phyloP scores from a whole-genome alignment of 2,888 invertebrate species.

The Tuberolachnus salignus region DNA sequence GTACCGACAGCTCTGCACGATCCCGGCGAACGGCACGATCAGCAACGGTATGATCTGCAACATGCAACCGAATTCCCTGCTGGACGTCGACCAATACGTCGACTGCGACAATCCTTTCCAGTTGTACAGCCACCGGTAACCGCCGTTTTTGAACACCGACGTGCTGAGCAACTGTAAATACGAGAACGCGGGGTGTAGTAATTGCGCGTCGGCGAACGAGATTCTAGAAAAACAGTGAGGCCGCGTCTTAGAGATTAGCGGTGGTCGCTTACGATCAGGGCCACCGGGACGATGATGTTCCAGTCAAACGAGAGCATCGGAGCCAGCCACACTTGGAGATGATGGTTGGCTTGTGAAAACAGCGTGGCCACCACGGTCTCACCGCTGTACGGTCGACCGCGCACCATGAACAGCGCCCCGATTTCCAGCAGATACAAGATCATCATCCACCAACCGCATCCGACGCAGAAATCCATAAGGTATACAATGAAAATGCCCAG shows the following conservation, averaged over 20 bases:
- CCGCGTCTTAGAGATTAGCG: neutral
- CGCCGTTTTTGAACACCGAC: slow-evolving; percentile 74
- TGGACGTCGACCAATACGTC: slow-evolving; percentile 82
- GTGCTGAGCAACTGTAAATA: slow-evolving; percentile 70
- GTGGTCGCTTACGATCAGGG: slow-evolving; percentile 72
- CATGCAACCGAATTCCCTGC: slow-evolving; percentile 76
- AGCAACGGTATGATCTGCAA: slow-evolving; percentile 79
- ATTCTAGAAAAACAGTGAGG: neutral
- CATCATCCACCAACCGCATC: slow-evolving; percentile 87
- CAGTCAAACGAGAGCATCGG: slow-evolving; percentile 81
- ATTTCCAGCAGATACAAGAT: slow-evolving; percentile 77
- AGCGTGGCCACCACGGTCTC: slow-evolving; percentile 73
- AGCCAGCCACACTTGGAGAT: slow-evolving; percentile 68
- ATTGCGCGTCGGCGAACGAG: neutral
- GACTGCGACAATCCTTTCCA: slow-evolving; percentile 68
- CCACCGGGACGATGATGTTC: slow-evolving; percentile 85
- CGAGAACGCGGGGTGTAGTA: neutral
- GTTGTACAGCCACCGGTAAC: slow-evolving; percentile 71
- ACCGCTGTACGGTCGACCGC: slow-evolving; percentile 85
- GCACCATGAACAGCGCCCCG: slow-evolving; percentile 82
- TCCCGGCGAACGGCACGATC: slow-evolving; percentile 74
- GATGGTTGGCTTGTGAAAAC: slow-evolving; percentile 64
- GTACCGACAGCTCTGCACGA: slow-evolving; percentile 78
- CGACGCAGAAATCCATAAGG: slow-evolving; percentile 82
- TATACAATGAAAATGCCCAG: slow-evolving; percentile 82